Base-by-base conservation (phyloP, 2,797 vertebrate genomes). In the Nyctalus aviator region DNA sequence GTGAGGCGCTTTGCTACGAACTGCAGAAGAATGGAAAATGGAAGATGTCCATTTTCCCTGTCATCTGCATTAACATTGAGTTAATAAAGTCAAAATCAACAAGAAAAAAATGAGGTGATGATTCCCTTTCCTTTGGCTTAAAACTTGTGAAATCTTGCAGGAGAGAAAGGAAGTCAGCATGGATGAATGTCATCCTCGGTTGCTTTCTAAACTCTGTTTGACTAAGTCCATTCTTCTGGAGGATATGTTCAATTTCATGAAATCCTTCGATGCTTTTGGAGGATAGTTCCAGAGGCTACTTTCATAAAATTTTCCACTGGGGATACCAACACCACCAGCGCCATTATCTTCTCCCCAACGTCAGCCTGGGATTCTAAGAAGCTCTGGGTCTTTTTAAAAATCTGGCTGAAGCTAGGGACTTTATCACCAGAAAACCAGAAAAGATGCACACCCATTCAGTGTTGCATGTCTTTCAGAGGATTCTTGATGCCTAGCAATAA, bases 111-210 rank as follows among this genome's bases (percentile, higher is more conserved):
- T 83, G n/a, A 84, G 55, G 59, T 23, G n/a, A 32, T 77, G 32
- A 8, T 79, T 95, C 79, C 8, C n/a, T 89, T 95, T 84, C 13
- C 48, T 90, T 90, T 92, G 64, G 7, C 95, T 94, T 93, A 71
- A 44, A 90, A 53, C 27, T 55, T 86, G n/a, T 88, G 17, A 88
- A 79, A 89, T 82, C 3, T 68, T 79, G 1, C 15, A 14, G 8
- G 8, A 87, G 82, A n/a, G 72, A 94, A 84, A 76, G 6, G 8
- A 64, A 78, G 50, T 81, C 48, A 72, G 20, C 46, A 37, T 76
- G 46, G 12, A 83, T 76, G 88, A 71, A 46, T 72, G 48, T 82
- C 76, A 82, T 69, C 17, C 21, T 90, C 71, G 41, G 44, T 23
- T 86, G 35, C 30, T 55, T 94, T 62, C 79, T 13, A 81, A 59